Evolutionary conservation across 2,797 vertebrate genomes (phyloP), one percentile per base, ranked within the genome.

Genomic region (Sitta carolinensis): DNA sequence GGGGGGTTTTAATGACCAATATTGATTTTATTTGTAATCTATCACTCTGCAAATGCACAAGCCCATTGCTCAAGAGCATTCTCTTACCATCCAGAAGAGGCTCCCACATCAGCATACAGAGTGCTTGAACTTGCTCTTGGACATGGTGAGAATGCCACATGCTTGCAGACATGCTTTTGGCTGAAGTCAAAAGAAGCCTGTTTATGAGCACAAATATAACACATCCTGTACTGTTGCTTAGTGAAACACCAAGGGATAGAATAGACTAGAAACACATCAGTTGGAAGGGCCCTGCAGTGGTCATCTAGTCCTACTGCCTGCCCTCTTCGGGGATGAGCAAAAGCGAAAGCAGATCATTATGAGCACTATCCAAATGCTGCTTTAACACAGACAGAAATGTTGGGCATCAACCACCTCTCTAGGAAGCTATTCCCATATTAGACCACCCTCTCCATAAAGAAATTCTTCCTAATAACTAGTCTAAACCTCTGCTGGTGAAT

Each of bases 21-120:
- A 95, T 92, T 95, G 95, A 94, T 92, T 91, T 84, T 64, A 74
- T 92, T 96, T 90, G 58, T 78, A 90, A 81, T 93, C 84, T 83
- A 90, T 90, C 67, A 83, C n/a, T 63, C 64, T 83, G 70, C 36
- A 94, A 96, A 88, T 40, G 76, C 58, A 89, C 80, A 42, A 66
- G 23, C 30, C 84, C 16, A 4, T 52, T 43, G 17, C 10, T 57
- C 38, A 75, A 43, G 29, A 63, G 16, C 0, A 0, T 45, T 73
- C 47, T 34, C 21, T 51, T 36, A 38, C 51, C 17, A 2, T 22
- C 25, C 20, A 70, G 36, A 80, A 70, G 11, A 43, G 13, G 6
- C 17, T 66, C 45, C 43, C 26, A 52, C 4, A 1, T 21, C 27
- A 58, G 32, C 34, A 50, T 8, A n/a, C 10, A 11, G 4, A 8